Evolutionary conservation across 2,888 invertebrate species (phyloP), one percentile per base, ranked within the genome.

Genomic region (Melipona bicolor): DNA sequence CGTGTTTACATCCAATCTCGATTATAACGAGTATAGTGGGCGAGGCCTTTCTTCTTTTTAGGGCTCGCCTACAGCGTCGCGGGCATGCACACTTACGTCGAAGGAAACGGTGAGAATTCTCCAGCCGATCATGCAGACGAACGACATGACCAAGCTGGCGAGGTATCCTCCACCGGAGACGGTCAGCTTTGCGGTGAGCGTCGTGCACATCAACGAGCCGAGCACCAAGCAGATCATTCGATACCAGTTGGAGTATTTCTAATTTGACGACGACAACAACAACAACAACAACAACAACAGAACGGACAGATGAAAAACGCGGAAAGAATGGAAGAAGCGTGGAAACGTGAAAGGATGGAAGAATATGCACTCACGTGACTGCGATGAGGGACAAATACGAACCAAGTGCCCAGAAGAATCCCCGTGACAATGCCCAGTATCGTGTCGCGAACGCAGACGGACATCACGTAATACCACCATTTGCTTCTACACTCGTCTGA

Each of bases 341-440:
- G 27, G 1, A 27, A 27, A 27, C 27, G 27, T 27, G n/a, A n/a
- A n/a, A 27, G 27, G 27, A 27, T 27, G 52, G 56, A 84, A 83
- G 32, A 9, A 36, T 36, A 36, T 36, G 36, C 5, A 91, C 94
- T 90, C 92, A 95, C 95, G 87, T 95, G 95, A 76, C 92, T 92
- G 79, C 94, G 93, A 87, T 95, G 95, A 6, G 97, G 97, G 79
- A 97, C 93, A 92, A 96, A 96, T 91, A 96, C 95, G 86, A 96
- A 93, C 70, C 96, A 94, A n/a, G 96, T 85, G 62, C 97, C 97
- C 92, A 96, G 95, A 5, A 95, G 88, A 86, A 96, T 93, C 54
- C 97, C 97, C 91, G 95, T 96, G 17, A 95, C 93, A 71, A 96
- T 91, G 62, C 97, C 97, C 84, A 96, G 94, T 49, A 95, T 92